Percentiles rank a stretch among this genome's conserved stretches.
These are phyloP conservation scores for Geothlypis trichas DNA, from an alignment of 2,113 vertebrate species.

Conservation along the genomic window DNA sequence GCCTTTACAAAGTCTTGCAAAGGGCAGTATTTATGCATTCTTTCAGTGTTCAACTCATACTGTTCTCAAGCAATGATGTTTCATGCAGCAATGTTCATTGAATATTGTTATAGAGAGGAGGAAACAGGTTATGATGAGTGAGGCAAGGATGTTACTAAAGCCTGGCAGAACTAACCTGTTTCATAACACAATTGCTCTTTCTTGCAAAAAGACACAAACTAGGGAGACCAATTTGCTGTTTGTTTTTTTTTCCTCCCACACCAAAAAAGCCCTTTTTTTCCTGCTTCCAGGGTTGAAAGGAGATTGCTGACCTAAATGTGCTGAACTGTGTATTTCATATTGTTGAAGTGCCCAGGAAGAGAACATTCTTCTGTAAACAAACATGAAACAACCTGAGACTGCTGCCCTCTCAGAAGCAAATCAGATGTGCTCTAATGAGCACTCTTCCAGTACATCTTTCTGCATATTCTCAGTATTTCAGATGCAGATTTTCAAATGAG, in stretches of 20 bases:
- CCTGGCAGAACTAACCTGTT: neutral
- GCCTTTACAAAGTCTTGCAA: neutral
- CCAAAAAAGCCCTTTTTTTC: rapidly evolving
- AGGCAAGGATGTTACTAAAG: neutral
- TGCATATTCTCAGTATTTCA: neutral
- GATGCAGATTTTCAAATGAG: constrained; percentile 17
- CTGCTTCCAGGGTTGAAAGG: neutral
- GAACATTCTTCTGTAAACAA: neutral
- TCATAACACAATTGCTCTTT: neutral
- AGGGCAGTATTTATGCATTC: neutral
- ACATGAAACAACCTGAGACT: neutral
- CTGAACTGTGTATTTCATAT: neutral
- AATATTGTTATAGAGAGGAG: neutral
- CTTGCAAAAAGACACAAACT: neutral
- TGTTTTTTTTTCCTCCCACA: neutral
- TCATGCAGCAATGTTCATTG: neutral
- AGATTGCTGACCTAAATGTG: neutral
- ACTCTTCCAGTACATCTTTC: neutral
- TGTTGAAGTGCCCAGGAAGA: neutral
- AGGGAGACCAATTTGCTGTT: neutral
- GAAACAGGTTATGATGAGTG: neutral
- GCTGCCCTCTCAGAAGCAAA: neutral
- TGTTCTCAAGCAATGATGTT: neutral
- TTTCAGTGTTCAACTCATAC: neutral
- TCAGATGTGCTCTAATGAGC: neutral